Evolutionary conservation across 1,140 invertebrate species (phyloP).

Genomic region (Frieseomelitta varia): DNA sequence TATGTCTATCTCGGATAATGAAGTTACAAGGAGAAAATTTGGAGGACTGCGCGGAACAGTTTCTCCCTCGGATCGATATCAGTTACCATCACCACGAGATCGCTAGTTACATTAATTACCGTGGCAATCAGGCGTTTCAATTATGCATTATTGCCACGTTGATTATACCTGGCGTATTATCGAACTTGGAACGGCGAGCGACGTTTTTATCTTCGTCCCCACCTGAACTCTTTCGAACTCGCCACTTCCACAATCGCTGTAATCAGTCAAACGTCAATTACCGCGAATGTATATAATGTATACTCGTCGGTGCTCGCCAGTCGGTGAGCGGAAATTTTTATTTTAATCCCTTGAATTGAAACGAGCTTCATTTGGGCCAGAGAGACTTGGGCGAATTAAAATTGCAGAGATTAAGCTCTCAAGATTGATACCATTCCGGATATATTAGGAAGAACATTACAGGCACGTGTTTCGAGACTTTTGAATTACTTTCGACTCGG

Average conservation of each 20-base stretch:
- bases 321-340: background rate
- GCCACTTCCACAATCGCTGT: background rate
- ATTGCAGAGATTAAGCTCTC: background rate
- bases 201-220: background rate
- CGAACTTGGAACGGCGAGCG: background rate
- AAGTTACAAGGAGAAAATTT: background rate
- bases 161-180: background rate
- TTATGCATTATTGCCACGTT: background rate
- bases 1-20: no score
- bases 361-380: background rate
- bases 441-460: no score
- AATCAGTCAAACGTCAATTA: conserved; percentile 36
- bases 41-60: no score
- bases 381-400: background rate
- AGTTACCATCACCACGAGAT: background rate
- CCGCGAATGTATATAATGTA: no score
- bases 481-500: no score
- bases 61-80: background rate
- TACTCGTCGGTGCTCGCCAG: no score
- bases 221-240: background rate
- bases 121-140: background rate
- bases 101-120: conserved; percentile 5
- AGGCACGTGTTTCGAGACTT: no score
- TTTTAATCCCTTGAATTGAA: background rate
- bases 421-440: no score